Base-by-base conservation (phyloP, 2,113 vertebrate genomes). In the Octodon degus region DNA sequence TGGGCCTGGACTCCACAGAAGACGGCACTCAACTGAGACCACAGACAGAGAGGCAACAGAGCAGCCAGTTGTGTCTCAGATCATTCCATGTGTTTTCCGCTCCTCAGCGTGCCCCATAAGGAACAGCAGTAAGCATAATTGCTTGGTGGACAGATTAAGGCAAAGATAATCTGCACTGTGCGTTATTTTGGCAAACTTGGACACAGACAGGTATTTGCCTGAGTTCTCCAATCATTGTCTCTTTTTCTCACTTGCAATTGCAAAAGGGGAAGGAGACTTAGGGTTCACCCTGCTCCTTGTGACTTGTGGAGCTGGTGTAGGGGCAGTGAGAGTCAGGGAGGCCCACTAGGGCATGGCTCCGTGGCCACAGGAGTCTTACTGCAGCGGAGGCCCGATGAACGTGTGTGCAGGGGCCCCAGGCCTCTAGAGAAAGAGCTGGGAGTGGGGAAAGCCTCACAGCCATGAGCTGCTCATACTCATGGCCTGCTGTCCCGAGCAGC, bases 391-490 rank as follows among this genome's bases (percentile, higher is more conserved):
- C 43, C 43, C 65, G 3, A 9, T 3, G 7, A 22, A 24, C 9
- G 22, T 3, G 0, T 4, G 0, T 1, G 1, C 17, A 4, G 2
- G 30, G 0, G 3, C 25, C 1, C 7, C 0, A 53, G 5, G 5
- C 43, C 37, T 43, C 90, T 34, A 17, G n/a, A 60, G 37, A 4
- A n/a, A 58, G 79, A 17, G 9, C 7, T 67, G 77, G 60, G 27
- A 76, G 32, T n/a, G 2, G 14, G 16, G 63, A 53, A 67, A 1
- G 1, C 2, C 63, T 2, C 0, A 2, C 0, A 25, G 25, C 40
- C 53, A 0, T 0, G 2, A 13, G 68, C 72, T 76, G 24, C 43
- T 76, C 72, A 50, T 13, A 22, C 47, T 47, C 5, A 24, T 0
- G 9, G n/a, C 24, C 43, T 24, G 27, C 19, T 17, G 25, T 40